Conservation (phyloP, 2,797 vertebrate species). For the Sebastes trivittatus region DNA sequence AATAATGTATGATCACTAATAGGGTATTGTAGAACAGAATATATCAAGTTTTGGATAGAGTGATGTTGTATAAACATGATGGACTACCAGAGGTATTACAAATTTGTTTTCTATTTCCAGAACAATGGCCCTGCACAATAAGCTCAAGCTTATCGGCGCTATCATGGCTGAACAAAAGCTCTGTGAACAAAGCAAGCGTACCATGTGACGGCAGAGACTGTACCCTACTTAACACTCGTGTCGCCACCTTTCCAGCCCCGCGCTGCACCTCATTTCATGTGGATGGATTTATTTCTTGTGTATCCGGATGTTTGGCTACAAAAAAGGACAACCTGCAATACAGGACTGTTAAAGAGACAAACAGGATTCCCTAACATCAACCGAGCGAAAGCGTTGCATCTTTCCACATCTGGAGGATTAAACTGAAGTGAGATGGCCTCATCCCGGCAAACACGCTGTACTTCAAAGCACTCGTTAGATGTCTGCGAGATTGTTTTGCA, state of each 20-base stretch:
- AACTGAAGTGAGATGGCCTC: constrained; percentile 44
- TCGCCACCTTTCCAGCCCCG: neutral
- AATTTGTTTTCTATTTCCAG: constrained; percentile 36
- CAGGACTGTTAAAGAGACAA: constrained; percentile 10
- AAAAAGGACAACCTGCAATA: neutral
- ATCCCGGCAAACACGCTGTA: constrained; percentile 3
- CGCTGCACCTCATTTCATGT: constrained; percentile 4
- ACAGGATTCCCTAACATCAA: constrained; percentile 17
- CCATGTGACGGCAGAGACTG: constrained; percentile 17
- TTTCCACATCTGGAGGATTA: constrained; percentile 51
- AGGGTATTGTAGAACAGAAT: neutral
- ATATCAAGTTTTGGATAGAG: neutral
- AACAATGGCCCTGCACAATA: constrained; percentile 17
- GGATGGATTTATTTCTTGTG: constrained; percentile 14
- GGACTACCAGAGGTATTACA: neutral
- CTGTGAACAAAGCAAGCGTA: constrained; percentile 20
- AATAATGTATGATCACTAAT: neutral
- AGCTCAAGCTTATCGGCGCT: constrained; percentile 15
- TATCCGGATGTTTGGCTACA: constrained; percentile 7
- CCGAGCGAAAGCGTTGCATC: constrained; percentile 2
- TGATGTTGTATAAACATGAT: neutral
- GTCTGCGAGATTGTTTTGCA: constrained; percentile 55
- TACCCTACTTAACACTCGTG: neutral
- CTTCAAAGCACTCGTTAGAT: constrained; percentile 43
- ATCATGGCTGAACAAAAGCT: constrained; percentile 35